Evolutionary conservation across 2,113 vertebrate species (phyloP).

Genomic region (Scalopus aquaticus): DNA sequence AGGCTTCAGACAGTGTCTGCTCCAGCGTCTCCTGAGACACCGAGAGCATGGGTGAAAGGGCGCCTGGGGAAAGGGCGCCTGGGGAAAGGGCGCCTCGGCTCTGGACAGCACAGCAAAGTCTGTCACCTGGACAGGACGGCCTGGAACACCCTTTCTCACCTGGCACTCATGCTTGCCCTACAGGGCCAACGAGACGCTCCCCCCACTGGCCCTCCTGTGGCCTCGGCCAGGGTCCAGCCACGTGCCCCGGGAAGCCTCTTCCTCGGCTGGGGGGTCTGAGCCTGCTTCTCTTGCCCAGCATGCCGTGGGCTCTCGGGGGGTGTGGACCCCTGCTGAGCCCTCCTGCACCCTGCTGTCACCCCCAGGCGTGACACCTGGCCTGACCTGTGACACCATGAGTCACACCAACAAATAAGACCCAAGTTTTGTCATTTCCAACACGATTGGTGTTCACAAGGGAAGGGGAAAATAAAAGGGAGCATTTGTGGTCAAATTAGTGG

Average conservation of each 20-base stretch:
- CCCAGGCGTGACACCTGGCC: fast-evolving
- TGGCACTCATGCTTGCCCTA: not conserved
- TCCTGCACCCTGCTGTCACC: not conserved
- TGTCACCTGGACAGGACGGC: fast-evolving
- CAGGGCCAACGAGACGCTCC: not conserved
- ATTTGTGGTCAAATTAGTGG: not conserved
- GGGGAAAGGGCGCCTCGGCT: not conserved
- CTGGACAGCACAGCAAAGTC: not conserved
- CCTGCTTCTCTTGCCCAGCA: not conserved
- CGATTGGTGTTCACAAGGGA: not conserved
- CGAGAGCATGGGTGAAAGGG: not conserved
- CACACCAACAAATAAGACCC: not conserved
- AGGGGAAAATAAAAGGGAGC: not conserved
- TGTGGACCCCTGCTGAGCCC: fast-evolving
- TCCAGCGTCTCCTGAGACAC: not conserved
- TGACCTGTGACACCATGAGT: fast-evolving
- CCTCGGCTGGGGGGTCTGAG: no score
- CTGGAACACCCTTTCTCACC: not conserved
- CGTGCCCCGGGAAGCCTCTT: not conserved
- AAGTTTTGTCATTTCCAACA: not conserved
- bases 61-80: not conserved
- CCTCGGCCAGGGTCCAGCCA: not conserved
- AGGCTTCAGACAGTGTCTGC: not conserved
- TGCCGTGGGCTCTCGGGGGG: not conserved
- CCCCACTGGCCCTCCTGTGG: not conserved